A percentile compares a stretch with the other conserved stretches of the same genome.
Conservation (phyloP, 2,797 vertebrate genomes). For the Lerista edwardsae region DNA sequence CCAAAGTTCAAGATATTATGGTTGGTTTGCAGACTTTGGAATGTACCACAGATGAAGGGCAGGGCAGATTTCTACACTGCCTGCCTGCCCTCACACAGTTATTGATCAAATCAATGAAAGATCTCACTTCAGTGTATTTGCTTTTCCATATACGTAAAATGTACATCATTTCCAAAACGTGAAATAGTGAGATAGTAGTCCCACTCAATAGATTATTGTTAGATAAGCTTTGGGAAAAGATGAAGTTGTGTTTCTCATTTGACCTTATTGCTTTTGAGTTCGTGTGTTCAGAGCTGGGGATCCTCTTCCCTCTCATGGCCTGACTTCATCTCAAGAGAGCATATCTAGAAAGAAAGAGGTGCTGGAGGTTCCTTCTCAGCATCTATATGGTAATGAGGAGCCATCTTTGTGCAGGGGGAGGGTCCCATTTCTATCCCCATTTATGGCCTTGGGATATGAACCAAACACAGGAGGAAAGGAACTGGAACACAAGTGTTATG, state of each 20-base stretch:
- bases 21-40: background rate
- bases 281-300: background rate
- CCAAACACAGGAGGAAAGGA: background rate
- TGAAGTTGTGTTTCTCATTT: background rate
- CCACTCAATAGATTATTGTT: no score
- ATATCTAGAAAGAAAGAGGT: background rate
- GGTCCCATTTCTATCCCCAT: no score
- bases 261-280: background rate
- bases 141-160: background rate
- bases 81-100: background rate
- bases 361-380: background rate
- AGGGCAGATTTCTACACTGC: background rate
- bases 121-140: background rate
- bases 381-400: background rate
- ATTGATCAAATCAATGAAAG: background rate
- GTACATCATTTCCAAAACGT: background rate
- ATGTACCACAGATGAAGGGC: background rate
- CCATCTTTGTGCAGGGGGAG: no score
- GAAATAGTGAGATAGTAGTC: background rate
- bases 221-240: background rate
- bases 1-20: background rate
- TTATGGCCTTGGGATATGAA: background rate
- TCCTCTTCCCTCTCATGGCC: background rate
- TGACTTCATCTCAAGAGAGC: background rate
- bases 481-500: background rate